Percentiles rank a stretch among this genome's conserved stretches.
Conservation (phyloP, 2,113 vertebrate genomes). For the Australoheros scitulus region DNA sequence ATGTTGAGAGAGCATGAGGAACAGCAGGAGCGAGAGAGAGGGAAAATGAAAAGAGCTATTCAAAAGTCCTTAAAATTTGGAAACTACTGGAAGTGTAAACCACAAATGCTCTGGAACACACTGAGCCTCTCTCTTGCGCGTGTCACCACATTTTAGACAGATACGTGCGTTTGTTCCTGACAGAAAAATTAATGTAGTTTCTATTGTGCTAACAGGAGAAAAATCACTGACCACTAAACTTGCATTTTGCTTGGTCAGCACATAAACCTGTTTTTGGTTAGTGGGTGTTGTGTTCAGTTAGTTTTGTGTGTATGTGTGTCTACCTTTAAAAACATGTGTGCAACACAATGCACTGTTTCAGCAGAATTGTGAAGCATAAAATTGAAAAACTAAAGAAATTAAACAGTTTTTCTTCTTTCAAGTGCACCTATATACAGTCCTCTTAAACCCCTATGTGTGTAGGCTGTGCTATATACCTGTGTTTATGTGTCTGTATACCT, state of each 20-base stretch:
- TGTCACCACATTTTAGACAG: neutral
- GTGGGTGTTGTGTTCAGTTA: neutral
- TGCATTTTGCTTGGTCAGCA: neutral
- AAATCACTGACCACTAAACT: slow-evolving; percentile 11
- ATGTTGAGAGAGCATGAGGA: slow-evolving; percentile 1
- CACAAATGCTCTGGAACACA: neutral
- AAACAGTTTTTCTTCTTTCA: slow-evolving; percentile 7
- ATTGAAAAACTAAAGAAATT: slow-evolving; percentile 32
- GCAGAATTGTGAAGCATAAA: slow-evolving; percentile 42
- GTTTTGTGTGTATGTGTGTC: neutral
- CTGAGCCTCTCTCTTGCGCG: neutral
- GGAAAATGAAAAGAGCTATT: slow-evolving; percentile 27
- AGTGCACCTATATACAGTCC: slow-evolving; percentile 27
- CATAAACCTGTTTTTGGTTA: slow-evolving; percentile 2
- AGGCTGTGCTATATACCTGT: neutral
- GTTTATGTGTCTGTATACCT: neutral
- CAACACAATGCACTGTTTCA: slow-evolving; percentile 28
- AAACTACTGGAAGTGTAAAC: slow-evolving; percentile 31
- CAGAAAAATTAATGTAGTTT: neutral
- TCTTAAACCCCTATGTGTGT: slow-evolving; percentile 1
- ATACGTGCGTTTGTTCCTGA: neutral
- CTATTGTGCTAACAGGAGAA: slow-evolving; percentile 14
- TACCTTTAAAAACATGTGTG: neutral
- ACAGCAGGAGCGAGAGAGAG: neutral
- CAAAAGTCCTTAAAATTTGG: slow-evolving; percentile 35